Conservation (phyloP, 2,797 vertebrate genomes). For the Rhynchotus rufescens region DNA sequence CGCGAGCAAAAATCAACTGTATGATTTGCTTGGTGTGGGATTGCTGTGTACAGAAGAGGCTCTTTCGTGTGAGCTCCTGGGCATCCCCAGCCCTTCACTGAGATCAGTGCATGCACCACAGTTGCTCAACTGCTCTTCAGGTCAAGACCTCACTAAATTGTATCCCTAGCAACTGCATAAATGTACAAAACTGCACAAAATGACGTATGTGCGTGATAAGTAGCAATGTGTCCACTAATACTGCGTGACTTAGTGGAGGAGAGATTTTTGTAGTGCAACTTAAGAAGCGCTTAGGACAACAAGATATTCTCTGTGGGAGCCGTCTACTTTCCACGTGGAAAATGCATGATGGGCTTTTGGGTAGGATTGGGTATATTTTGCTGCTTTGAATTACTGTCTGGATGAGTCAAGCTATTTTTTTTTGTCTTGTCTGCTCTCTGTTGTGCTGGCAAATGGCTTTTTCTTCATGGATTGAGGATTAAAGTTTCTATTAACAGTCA, state of each 20-base stretch:
- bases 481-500: neutral
- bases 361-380: conserved; percentile 44
- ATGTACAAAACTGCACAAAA: neutral
- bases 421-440: conserved; percentile 23
- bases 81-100: neutral
- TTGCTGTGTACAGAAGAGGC: neutral
- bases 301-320: conserved; percentile 56
- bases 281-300: conserved; percentile 42
- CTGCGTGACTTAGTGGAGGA: neutral
- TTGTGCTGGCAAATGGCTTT: neutral
- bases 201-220: neutral
- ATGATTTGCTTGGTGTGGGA: neutral
- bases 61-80: neutral
- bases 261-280: conserved; percentile 17
- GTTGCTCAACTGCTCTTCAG: neutral
- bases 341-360: conserved; percentile 48
- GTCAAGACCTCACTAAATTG: neutral
- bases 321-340: conserved; percentile 41
- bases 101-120: neutral
- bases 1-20: neutral
- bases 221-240: neutral
- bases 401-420: conserved; percentile 58
- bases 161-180: neutral
- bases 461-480: neutral
- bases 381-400: conserved; percentile 68